Evolutionary conservation across 2,797 vertebrate genomes (phyloP), one percentile per base, ranked within the genome.

Genomic region (Paguma larvata): DNA sequence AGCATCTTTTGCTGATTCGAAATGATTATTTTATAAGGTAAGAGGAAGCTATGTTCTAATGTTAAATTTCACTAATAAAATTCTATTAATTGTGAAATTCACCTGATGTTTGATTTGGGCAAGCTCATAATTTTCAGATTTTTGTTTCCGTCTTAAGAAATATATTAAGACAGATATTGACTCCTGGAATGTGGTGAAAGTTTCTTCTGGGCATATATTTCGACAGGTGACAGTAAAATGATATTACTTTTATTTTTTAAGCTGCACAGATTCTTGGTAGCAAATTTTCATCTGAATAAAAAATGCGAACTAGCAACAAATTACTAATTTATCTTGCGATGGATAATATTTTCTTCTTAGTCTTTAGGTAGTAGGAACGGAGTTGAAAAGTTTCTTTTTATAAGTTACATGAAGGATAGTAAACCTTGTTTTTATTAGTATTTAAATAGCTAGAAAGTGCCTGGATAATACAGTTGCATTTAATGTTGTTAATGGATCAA

Each of bases 1-100:
- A 99, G 95, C 99, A 99, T 98, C 99, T 99, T 98, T 98, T 99
- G 98, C 98, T 99, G 78, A 99, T 99, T 98, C 98, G 99, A 97
- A 99, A 99, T 95, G 99, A 99, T 98, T 98, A 99, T 98, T 99
- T 99, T 98, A 98, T 99, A 98, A 99, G 99, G 99, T 99, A 99
- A 99, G 99, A 89, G 93, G 85, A 94, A 88, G 14, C 78, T 95
- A 16, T 94, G 89, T 56, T 93, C 41, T 73, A 34, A 88, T 96
- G 32, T 92, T 92, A 95, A 96, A 10, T 94, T 90, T 92, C 5
- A 63, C 67, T 79, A 72, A 80, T 91, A 82, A 96, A 89, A 85
- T 82, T 68, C 41, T 86, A 13, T 96, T 89, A 89, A 94, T 96
- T 95, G 30, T 92, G 44, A 85, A 85, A 79, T 88, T 79, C n/a